Evolutionary conservation across 1,140 invertebrate species (phyloP).

Genomic region (Bombus sibiricus): DNA sequence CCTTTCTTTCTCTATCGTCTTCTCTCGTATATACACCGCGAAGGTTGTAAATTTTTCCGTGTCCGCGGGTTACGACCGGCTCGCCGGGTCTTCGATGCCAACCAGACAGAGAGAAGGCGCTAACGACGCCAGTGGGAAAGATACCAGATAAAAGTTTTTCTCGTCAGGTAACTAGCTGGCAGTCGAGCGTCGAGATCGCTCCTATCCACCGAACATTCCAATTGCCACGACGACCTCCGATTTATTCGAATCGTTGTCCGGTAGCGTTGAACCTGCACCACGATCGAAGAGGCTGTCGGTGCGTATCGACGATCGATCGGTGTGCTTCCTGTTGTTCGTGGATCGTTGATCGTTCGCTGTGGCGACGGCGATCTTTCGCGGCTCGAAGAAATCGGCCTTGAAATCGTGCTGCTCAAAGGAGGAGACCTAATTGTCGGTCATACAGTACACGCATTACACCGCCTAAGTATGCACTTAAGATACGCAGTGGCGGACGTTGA

Average conservation of each 20-base stretch:
- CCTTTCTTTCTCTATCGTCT: not conserved
- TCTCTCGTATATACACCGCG: not conserved
- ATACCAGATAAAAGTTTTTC: constrained; percentile 60
- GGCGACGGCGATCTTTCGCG: not conserved
- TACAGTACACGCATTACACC: constrained; percentile 60
- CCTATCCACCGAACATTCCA: not conserved
- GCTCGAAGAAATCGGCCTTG: constrained; percentile 33
- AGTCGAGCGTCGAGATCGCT: not conserved
- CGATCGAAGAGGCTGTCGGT: not conserved
- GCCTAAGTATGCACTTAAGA: constrained; percentile 61
- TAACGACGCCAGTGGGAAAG: constrained; percentile 68
- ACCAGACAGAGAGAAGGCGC: constrained; percentile 25
- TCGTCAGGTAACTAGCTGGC: constrained; percentile 14
- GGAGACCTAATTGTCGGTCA: constrained; percentile 62
- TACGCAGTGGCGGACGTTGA: constrained; percentile 55
- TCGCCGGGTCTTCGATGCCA: not conserved
- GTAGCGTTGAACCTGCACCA: not conserved
- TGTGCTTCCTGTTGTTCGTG: not conserved
- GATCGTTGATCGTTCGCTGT: not conserved
- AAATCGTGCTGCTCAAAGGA: constrained; percentile 19
- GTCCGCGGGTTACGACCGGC: constrained; percentile 55
- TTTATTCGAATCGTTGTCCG: not conserved
- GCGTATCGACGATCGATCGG: constrained; percentile 6
- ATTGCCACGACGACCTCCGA: not conserved
- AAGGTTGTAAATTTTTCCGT: constrained; percentile 32